phyloP scores from a whole-genome alignment of 2,797 vertebrate genomes.

The Silurus lanzhouensis region DNA sequence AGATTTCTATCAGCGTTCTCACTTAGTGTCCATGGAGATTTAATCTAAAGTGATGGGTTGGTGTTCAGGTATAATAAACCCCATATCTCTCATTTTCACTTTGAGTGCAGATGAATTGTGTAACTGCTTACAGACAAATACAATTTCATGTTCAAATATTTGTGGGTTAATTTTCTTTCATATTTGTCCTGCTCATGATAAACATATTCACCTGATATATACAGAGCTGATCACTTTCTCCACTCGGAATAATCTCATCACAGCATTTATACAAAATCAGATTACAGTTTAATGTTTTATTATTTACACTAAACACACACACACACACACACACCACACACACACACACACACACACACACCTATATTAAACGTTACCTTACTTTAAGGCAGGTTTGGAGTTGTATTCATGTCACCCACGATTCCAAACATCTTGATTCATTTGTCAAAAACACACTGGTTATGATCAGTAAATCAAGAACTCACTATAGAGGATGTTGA shows the following conservation, averaged over 20 bases:
- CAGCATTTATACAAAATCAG: not conserved
- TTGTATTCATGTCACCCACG: not conserved
- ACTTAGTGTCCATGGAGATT: constrained; percentile 45
- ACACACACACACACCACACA: not conserved
- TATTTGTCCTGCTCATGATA: not conserved
- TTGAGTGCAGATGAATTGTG: constrained; percentile 17
- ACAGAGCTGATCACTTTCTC: not conserved
- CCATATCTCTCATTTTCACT: constrained; percentile 11
- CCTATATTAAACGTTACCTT: not conserved
- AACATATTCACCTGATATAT: not conserved
- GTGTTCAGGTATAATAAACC: constrained; percentile 21
- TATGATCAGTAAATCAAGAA: constrained; percentile 47
- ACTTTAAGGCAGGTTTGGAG: not conserved
- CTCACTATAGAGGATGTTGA: constrained; percentile 94
- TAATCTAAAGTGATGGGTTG: not conserved
- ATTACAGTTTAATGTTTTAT: too few species aligned
- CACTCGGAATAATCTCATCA: not conserved
- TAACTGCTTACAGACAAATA: constrained; percentile 28
- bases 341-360: not conserved
- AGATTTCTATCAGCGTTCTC: constrained; percentile 18
- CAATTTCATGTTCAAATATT: constrained; percentile 33
- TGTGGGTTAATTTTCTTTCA: not conserved
- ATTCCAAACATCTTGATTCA: not conserved
- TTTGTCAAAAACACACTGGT: not conserved
- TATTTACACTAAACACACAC: not conserved